Evolutionary conservation across 1,140 invertebrate species (phyloP).

Genomic region (Hylyphantes graminicola): DNA sequence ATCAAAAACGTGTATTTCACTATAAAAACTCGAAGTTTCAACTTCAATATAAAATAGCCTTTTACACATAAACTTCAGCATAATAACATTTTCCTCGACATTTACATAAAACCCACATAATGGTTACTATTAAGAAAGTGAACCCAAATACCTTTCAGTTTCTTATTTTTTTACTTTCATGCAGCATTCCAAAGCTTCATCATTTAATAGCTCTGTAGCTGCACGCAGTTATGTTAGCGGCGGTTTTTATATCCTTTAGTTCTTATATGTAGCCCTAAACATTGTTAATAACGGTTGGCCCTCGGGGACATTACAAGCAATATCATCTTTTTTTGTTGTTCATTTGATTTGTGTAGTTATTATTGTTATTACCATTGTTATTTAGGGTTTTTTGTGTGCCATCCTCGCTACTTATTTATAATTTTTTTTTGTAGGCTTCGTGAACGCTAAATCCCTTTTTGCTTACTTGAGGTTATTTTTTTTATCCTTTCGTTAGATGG

Average conservation of each 20-base stretch:
- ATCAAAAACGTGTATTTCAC: too few relatives aligned
- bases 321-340: constrained; percentile 10
- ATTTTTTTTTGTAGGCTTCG: constrained; percentile 27
- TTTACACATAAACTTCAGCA: too few relatives aligned
- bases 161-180: background rate
- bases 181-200: background rate
- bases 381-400: background rate
- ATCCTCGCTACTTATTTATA: constrained; percentile 19
- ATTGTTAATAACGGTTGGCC: constrained; percentile 38
- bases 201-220: constrained; percentile 25
- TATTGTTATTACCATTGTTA: constrained; percentile 1
- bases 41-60: too few relatives aligned
- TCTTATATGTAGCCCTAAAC: constrained; percentile 9
- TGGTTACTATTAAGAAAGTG: background rate
- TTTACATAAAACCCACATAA: too few relatives aligned
- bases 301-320: background rate
- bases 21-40: too few relatives aligned
- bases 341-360: background rate
- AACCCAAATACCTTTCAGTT: constrained; percentile 23
- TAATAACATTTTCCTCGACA: too few relatives aligned
- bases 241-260: background rate
- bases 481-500: background rate
- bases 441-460: constrained; percentile 20
- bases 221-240: constrained; percentile 32
- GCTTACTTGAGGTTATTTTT: background rate